Conservation (phyloP, 2,797 vertebrate species). For the Pteropus rufus region DNA sequence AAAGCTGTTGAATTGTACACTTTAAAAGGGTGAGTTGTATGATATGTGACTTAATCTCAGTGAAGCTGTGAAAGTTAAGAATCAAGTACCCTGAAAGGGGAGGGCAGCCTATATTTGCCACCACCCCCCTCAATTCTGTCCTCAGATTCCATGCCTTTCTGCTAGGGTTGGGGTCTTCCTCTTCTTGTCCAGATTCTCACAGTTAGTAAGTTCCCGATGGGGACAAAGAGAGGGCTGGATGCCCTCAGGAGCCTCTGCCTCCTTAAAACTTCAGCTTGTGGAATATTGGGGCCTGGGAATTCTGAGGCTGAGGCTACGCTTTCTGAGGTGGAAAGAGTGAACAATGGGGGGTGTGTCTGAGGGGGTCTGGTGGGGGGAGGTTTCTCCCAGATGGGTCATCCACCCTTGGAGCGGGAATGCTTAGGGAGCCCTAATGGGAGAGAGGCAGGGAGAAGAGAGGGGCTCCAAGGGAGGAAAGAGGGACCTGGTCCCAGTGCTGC, state of each 20-base stretch:
- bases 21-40: neutral
- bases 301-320: neutral
- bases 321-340: neutral
- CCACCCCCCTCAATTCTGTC: neutral
- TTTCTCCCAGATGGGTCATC: neutral
- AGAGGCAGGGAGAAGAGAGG: neutral
- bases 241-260: neutral
- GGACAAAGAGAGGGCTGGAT: neutral
- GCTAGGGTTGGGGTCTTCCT: too few species aligned
- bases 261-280: neutral
- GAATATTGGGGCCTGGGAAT: constrained; percentile 28
- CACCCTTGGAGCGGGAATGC: neutral
- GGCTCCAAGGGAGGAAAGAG: neutral
- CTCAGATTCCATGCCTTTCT: neutral
- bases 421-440: neutral
- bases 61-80: neutral
- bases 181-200: neutral
- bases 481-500: neutral
- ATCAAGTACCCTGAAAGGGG: neutral
- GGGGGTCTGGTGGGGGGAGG: neutral
- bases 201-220: neutral
- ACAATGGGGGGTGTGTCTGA: constrained; percentile 36
- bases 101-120: neutral
- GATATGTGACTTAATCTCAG: neutral
- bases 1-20: neutral